These are phyloP conservation scores for Cuniculus paca DNA, from an alignment of 2,797 vertebrate genomes.

Conservation along the genomic window DNA sequence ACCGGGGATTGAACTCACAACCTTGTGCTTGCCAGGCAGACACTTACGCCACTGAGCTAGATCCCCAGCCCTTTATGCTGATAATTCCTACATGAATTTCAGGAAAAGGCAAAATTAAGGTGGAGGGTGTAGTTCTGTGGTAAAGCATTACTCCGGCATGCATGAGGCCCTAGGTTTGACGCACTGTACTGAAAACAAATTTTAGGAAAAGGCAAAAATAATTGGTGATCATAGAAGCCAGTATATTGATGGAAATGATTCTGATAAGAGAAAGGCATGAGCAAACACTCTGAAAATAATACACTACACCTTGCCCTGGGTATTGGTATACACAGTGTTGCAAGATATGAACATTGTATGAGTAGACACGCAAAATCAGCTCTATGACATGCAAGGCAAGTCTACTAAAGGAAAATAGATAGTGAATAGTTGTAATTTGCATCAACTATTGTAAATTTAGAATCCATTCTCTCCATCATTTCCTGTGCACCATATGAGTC, in stretches of 20 bases:
- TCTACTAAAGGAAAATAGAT: not conserved
- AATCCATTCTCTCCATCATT: not conserved
- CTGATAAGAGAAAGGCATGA: not conserved
- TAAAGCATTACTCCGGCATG: not conserved
- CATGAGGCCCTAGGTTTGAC: not conserved
- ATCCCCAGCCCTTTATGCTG: no score
- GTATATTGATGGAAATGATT: not conserved
- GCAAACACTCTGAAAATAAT: not conserved
- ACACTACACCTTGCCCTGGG: not conserved
- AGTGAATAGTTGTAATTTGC: not conserved
- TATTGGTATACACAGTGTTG: not conserved
- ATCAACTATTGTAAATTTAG: not conserved
- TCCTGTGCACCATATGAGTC: accelerated
- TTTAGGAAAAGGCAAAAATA: not conserved
- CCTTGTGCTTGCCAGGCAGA: no score
- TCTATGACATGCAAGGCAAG: not conserved
- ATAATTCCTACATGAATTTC: not conserved
- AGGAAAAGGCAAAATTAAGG: not conserved
- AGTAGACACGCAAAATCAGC: not conserved
- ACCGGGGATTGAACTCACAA: no score
- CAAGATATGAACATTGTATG: not conserved
- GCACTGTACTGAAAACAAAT: not conserved
- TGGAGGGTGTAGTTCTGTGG: not conserved
- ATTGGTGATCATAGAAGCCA: not conserved
- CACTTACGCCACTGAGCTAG: no score